Conservation (phyloP, 1,140 invertebrate genomes). For the Anastrepha ludens region DNA sequence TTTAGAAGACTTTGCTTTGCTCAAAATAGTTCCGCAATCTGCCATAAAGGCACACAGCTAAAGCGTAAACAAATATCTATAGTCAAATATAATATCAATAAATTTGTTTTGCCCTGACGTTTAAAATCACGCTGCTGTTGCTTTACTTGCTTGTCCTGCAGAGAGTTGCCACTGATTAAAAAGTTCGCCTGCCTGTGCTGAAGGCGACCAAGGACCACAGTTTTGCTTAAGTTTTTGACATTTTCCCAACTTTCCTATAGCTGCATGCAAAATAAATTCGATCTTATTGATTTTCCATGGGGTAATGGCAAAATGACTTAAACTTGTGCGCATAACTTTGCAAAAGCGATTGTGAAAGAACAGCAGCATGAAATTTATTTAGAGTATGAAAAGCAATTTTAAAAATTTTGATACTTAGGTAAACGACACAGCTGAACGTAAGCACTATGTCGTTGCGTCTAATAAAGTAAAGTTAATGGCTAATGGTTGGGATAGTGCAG, state of each 20-base stretch:
- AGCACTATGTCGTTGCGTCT: background rate
- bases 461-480: background rate
- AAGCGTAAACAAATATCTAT: constrained; percentile 11
- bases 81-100: constrained; percentile 9
- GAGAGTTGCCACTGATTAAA: constrained; percentile 39
- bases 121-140: constrained; percentile 4
- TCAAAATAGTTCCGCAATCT: background rate
- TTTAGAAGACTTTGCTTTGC: background rate
- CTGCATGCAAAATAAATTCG: constrained; percentile 30
- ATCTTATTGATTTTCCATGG: constrained; percentile 51
- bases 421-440: background rate
- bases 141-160: background rate
- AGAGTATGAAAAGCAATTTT: background rate
- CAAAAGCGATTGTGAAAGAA: background rate
- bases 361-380: constrained; percentile 41
- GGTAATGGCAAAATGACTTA: constrained; percentile 30
- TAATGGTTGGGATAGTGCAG: no score
- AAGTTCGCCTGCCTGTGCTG: background rate
- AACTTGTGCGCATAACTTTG: constrained; percentile 37
- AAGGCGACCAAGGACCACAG: background rate
- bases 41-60: background rate
- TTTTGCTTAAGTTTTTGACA: constrained; percentile 38
- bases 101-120: background rate
- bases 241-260: constrained; percentile 2
- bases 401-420: constrained; percentile 3